A percentile compares a stretch with the other conserved stretches of the same genome.
These are phyloP conservation scores for Troilus luridus DNA, from an alignment of 2,888 invertebrate genomes.

Conservation along the genomic window DNA sequence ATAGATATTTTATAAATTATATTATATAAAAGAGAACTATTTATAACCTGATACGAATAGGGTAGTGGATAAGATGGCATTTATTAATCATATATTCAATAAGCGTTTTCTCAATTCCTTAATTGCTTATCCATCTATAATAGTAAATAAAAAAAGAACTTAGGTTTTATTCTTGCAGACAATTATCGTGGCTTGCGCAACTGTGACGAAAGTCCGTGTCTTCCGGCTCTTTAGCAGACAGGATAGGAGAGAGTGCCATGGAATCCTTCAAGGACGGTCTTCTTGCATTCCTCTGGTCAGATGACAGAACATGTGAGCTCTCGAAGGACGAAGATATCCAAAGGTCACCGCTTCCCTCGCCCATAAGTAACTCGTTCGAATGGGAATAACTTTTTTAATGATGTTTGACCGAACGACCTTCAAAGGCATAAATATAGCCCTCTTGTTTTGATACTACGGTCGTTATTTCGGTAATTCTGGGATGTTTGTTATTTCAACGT, in stretches of 20 bases:
- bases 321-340: not conserved
- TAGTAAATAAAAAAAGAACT: not conserved
- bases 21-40: no score
- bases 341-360: not conserved
- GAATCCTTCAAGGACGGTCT: not conserved
- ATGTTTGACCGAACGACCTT: not conserved
- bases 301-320: not conserved
- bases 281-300: not conserved
- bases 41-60: no score
- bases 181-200: not conserved
- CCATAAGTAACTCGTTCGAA: not conserved
- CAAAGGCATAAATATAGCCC: not conserved
- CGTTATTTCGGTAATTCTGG: no score
- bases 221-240: not conserved
- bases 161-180: not conserved
- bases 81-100: not conserved
- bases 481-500: no score
- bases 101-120: not conserved
- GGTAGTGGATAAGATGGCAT: no score
- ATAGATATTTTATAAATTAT: no score
- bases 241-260: not conserved
- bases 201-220: not conserved
- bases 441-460: not conserved
- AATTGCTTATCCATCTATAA: not conserved
- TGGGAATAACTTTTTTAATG: slow-evolving; percentile 7